phyloP scores from a whole-genome alignment of 2,113 vertebrate species.

The Crotalus horridus region DNA sequence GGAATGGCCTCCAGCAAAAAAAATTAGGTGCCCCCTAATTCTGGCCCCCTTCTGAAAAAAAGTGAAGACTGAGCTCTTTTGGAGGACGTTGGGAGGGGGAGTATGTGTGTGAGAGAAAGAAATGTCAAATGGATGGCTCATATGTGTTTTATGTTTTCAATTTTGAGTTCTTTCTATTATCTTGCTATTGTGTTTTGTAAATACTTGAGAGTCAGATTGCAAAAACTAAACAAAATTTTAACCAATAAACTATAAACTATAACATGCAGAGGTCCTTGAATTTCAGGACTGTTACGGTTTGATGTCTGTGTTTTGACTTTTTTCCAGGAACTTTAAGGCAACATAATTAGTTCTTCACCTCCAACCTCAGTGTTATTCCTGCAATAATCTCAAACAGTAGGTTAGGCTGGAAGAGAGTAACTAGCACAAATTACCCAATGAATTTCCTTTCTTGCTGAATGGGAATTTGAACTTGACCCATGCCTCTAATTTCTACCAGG shows the following conservation, averaged over 20 bases:
- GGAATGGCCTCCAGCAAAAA: background rate
- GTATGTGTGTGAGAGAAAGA: background rate
- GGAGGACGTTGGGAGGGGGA: background rate
- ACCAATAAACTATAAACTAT: background rate
- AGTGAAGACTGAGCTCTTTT: background rate
- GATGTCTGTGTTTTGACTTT: background rate
- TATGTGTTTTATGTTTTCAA: background rate
- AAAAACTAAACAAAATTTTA: background rate
- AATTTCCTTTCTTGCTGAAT: background rate
- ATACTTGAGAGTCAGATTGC: background rate
- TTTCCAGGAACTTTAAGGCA: background rate
- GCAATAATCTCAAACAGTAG: background rate
- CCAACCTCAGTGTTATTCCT: background rate
- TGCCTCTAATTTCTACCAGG: background rate
- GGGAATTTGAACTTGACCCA: background rate
- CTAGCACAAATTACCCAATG: background rate
- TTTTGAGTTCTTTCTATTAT: background rate
- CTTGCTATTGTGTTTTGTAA: background rate
- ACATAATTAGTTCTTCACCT: background rate
- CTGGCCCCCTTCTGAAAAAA: background rate
- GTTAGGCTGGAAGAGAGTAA: background rate
- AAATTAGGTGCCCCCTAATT: background rate
- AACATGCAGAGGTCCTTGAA: background rate
- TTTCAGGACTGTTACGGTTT: background rate
- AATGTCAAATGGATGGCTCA: background rate